phyloP scores from a whole-genome alignment of 2,113 vertebrate genomes.

The Genyomyrus donnyi region DNA sequence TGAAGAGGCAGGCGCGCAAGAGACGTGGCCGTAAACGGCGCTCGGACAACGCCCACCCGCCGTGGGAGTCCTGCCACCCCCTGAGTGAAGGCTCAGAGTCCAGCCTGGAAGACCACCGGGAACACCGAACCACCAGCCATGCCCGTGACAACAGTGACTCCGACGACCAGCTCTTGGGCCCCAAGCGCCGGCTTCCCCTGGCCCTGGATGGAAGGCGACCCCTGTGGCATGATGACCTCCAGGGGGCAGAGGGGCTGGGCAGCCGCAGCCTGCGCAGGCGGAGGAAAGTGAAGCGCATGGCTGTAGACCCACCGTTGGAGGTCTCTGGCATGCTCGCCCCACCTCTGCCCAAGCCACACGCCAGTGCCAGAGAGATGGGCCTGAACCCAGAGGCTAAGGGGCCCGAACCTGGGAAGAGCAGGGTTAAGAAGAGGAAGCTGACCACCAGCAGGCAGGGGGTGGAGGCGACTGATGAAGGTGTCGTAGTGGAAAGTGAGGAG shows the following conservation, averaged over 20 bases:
- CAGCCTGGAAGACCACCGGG: conserved; percentile 77
- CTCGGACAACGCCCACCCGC: conserved; percentile 79
- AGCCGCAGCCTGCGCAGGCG: conserved; percentile 79
- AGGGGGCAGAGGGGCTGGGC: conserved; percentile 66
- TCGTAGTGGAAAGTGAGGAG: conserved; percentile 67
- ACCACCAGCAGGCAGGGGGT: conserved; percentile 61
- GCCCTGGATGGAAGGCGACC: conserved; percentile 65
- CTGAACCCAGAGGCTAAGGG: conserved; percentile 34
- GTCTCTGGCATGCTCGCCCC: conserved; percentile 61
- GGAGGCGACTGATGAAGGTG: conserved; percentile 66
- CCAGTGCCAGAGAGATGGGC: conserved; percentile 43
- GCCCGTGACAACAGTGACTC: conserved; percentile 86
- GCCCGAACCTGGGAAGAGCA: conserved; percentile 64
- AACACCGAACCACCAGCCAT: conserved; percentile 61
- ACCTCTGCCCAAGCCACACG: conserved; percentile 65
- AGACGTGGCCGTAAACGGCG: conserved; percentile 87
- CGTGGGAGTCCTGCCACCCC: conserved; percentile 83
- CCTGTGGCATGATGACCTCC: conserved; percentile 59
- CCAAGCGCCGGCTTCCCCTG: conserved; percentile 61
- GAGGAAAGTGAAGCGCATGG: conserved; percentile 94
- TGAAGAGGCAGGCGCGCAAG: conserved; percentile 90
- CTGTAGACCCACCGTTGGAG: conserved; percentile 80
- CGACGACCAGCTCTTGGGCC: conserved; percentile 82
- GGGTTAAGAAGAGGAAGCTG: conserved; percentile 86
- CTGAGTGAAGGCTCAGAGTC: conserved; percentile 94